Evolutionary conservation across 2,113 vertebrate species (phyloP).

Genomic region (Parus major): DNA sequence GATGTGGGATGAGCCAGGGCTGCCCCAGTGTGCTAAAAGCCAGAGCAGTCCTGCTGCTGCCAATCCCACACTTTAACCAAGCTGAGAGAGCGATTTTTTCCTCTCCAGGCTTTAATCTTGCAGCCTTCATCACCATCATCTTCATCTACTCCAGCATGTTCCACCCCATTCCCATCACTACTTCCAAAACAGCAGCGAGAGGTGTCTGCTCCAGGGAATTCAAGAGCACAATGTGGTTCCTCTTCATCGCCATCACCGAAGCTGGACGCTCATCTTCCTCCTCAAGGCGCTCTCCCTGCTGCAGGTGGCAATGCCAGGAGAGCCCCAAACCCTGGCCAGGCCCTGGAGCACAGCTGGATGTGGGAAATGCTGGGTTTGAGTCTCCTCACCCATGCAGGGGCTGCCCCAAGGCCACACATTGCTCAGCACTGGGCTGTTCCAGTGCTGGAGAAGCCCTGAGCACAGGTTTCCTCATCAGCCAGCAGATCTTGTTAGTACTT

Average conservation of each 20-base stretch:
- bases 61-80: accelerated
- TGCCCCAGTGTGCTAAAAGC: not conserved
- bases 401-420: accelerated
- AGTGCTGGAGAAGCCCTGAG: not conserved
- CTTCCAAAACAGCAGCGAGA: not conserved
- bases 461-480: not conserved
- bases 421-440: not conserved
- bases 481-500: conserved; percentile 51
- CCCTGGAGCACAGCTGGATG: not conserved
- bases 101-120: not conserved
- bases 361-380: not conserved
- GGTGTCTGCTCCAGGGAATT: conserved; percentile 47
- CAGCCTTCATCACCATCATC: conserved; percentile 66
- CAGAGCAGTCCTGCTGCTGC: not conserved
- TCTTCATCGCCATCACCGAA: conserved; percentile 71
- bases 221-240: conserved; percentile 55
- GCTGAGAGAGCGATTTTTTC: not conserved
- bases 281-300: conserved; percentile 69
- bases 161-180: conserved; percentile 54
- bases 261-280: conserved; percentile 74
- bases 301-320: conserved; percentile 70
- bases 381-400: accelerated
- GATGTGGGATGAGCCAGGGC: accelerated
- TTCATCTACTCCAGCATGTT: conserved; percentile 70
- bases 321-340: not conserved